Evolutionary conservation across 2,888 invertebrate genomes (phyloP).

Genomic region (Anorthoa munda): DNA sequence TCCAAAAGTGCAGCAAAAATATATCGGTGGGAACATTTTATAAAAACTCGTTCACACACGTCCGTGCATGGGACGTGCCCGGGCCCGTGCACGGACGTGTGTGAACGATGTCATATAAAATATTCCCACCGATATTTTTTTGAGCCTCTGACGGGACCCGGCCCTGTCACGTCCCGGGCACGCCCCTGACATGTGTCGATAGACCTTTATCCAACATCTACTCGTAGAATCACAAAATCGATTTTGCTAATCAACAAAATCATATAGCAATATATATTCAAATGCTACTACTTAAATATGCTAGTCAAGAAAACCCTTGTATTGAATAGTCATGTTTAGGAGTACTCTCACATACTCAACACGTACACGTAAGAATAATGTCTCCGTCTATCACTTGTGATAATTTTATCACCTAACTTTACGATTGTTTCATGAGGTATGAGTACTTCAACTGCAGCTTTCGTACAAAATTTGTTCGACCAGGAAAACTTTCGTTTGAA

Average conservation of each 20-base stretch:
- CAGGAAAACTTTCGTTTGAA: constrained; percentile 22
- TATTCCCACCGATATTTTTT: too few relatives aligned
- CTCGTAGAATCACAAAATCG: not conserved
- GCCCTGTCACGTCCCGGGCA: too few relatives aligned
- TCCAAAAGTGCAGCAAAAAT: too few relatives aligned
- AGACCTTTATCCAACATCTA: too few relatives aligned
- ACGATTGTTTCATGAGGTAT: not conserved
- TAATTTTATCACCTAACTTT: constrained; percentile 44
- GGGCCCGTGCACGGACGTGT: too few relatives aligned
- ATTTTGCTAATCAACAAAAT: not conserved
- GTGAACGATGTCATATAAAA: too few relatives aligned
- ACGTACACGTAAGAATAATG: constrained; percentile 29
- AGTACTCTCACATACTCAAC: constrained; percentile 25
- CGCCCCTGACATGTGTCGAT: too few relatives aligned
- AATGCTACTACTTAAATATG: not conserved
- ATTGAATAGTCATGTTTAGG: not conserved
- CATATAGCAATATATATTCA: not conserved
- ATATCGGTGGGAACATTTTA: too few relatives aligned
- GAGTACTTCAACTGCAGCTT: not conserved
- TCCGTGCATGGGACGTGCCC: too few relatives aligned
- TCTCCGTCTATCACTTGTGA: constrained; percentile 11
- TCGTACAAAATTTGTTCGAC: not conserved
- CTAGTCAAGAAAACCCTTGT: not conserved
- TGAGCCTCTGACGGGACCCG: too few relatives aligned
- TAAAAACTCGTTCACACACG: too few relatives aligned